Conservation (phyloP, 2,797 vertebrate genomes). For the Anolis apletophallus region DNA sequence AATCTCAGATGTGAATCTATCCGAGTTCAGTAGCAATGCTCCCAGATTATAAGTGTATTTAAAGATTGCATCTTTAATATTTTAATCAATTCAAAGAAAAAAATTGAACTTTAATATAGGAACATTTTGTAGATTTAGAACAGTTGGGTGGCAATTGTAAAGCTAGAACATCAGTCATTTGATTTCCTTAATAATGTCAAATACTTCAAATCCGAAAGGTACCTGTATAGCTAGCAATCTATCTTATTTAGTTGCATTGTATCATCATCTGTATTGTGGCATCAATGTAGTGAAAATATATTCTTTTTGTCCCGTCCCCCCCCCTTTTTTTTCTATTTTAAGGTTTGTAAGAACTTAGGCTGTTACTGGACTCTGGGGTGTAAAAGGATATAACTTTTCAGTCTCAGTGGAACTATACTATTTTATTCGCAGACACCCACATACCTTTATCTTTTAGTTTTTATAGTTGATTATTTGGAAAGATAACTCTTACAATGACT, state of each 20-base stretch:
- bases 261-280: neutral
- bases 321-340: neutral
- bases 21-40: neutral
- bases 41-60: neutral
- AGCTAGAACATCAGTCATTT: neutral
- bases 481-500: neutral
- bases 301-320: too few species aligned
- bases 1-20: neutral
- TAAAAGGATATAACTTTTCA: neutral
- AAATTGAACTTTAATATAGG: neutral
- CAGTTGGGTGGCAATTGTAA: neutral
- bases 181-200: neutral
- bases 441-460: neutral
- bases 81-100: neutral
- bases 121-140: neutral
- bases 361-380: neutral
- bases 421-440: neutral
- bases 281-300: neutral
- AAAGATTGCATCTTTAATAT: neutral
- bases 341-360: neutral
- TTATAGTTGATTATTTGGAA: neutral
- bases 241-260: neutral
- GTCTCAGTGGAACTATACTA: accelerated
- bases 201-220: neutral
- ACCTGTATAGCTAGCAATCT: neutral